Evolutionary conservation across 2,113 vertebrate species (phyloP).

Genomic region (Cyanistes caeruleus): DNA sequence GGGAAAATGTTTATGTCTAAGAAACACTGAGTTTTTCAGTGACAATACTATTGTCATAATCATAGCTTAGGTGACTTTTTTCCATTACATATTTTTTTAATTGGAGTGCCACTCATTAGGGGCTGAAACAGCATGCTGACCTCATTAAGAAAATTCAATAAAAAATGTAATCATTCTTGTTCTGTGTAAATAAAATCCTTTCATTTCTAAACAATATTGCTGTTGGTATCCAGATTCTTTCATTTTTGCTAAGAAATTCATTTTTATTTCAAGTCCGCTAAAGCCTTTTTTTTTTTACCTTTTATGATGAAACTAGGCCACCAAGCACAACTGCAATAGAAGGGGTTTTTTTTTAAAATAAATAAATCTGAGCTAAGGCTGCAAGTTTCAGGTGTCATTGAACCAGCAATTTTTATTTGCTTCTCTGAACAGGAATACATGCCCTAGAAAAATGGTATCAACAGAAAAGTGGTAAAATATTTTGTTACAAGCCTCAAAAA

Average conservation of each 20-base stretch:
- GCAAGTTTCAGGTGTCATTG: neutral
- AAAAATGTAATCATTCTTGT: neutral
- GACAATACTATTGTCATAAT: neutral
- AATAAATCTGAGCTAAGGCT: neutral
- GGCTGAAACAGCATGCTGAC: neutral
- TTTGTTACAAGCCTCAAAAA: neutral
- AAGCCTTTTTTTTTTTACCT: neutral
- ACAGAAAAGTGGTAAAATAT: neutral
- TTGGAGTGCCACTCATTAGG: neutral
- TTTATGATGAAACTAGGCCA: conserved; percentile 18
- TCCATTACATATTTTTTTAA: neutral
- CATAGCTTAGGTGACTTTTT: neutral
- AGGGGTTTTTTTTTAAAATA: neutral
- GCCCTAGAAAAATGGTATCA: neutral
- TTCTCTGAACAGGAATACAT: neutral
- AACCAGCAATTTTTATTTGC: neutral
- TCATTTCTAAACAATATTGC: neutral
- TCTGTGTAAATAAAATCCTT: conserved; percentile 13
- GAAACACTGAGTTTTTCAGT: neutral
- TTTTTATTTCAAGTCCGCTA: conserved; percentile 18
- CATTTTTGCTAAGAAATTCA: neutral
- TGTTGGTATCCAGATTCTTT: neutral
- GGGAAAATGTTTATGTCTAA: neutral
- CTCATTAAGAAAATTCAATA: neutral
- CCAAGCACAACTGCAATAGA: neutral